Evolutionary conservation across 2,113 vertebrate genomes (phyloP), one percentile per base, ranked within the genome.

Genomic region (Tachysurus vachellii): DNA sequence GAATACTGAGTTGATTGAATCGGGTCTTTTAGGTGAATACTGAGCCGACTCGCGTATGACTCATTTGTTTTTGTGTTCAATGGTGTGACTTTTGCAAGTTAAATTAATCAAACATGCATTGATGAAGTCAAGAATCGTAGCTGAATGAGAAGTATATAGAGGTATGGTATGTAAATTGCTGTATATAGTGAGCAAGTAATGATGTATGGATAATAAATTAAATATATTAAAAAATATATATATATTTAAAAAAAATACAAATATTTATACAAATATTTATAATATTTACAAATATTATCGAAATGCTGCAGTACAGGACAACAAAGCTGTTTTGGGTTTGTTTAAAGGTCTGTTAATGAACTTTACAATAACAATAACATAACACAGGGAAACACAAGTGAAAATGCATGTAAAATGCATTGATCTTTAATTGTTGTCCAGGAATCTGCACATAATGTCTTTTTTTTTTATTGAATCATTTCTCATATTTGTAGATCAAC

Each of bases 401-500:
- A 23, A 73, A 21, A 23, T 23, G 17, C 36, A 44, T 47, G 42
- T 73, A 12, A 70, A 70, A 19, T 44, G 7, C 36, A 21, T 44
- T 8, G 10, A 44, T 44, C 70, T 8, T 42, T 42, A 3, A 50
- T 50, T 73, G 8, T 23, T 47, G 36, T 73, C 42, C 17, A 47
- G 19, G 7, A 47, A 9, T 44, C 53, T 21, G 44, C 13, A 1
- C 26, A 13, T 12, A 26, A 75, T 16, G 13, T 14, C 14, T 0
- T 77, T 53, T n/a, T 54, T 3, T 28, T 53, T 54, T 53, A 76
- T n/a, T 28, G 26, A 53, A 16, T 53, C 2, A 53, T 53, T 77
- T 85, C 0, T 75, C 17, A 75, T 81, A 23, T 57, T 59, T 91
- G 9, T 87, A 96, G 95, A 91, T 36, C 91, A 90, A 23, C 89